Conservation (phyloP, 2,888 invertebrate species). For the Coenonympha arcania region DNA sequence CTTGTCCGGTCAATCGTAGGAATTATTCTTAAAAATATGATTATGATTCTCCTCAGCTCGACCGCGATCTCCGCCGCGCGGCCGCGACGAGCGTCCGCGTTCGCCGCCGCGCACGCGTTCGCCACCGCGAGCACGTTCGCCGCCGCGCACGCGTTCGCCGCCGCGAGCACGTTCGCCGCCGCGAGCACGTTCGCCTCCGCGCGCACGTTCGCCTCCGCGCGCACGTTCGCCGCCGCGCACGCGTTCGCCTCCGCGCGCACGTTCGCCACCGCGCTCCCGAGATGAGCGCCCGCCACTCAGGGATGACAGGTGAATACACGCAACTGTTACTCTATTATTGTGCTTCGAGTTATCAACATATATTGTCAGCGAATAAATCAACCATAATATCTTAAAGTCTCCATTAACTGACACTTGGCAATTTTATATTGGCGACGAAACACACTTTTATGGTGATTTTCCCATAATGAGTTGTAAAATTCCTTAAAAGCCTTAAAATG, state of each 20-base stretch:
- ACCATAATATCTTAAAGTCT: too few species aligned
- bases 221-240: conserved; percentile 44
- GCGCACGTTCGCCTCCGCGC: conserved; percentile 43
- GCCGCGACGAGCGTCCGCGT: conserved; percentile 42
- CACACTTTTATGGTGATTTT: too few species aligned
- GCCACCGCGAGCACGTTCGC: conserved; percentile 37
- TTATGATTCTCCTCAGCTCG: conserved; percentile 24
- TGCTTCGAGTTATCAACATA: too few species aligned
- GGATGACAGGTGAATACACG: conserved; percentile 27
- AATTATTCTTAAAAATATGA: background rate
- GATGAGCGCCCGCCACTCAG: conserved; percentile 25
- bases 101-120: conserved; percentile 40
- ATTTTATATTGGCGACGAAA: too few species aligned
- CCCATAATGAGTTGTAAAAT: too few species aligned
- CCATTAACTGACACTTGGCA: too few species aligned
- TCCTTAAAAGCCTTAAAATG: too few species aligned
- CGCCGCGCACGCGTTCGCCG: too few species aligned
- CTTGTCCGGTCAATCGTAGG: too few species aligned
- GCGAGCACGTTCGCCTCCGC: conserved; percentile 30
- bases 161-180: conserved; percentile 47
- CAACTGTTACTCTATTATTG: background rate
- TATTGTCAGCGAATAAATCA: too few species aligned
- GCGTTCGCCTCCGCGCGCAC: conserved; percentile 31
- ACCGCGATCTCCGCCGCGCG: conserved; percentile 39
- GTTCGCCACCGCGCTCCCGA: conserved; percentile 42